phyloP scores from a whole-genome alignment of 2,888 invertebrate genomes.

The Cheilosia impressa region DNA sequence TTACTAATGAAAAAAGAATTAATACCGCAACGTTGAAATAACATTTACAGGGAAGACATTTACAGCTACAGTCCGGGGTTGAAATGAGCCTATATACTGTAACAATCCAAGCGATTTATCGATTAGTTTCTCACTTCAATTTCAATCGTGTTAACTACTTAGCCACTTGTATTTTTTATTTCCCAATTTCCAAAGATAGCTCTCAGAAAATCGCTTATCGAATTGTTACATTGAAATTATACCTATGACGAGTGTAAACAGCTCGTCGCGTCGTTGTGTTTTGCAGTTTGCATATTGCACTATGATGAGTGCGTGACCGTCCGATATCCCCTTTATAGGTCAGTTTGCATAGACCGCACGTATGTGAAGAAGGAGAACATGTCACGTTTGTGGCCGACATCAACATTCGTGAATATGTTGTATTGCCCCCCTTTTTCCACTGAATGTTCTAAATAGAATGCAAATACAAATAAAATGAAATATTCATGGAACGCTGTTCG shows the following conservation, averaged over 20 bases:
- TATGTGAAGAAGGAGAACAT: background rate
- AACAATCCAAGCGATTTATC: too few relatives aligned
- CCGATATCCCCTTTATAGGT: slow-evolving; percentile 50
- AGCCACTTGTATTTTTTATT: too few relatives aligned
- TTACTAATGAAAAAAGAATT: too few relatives aligned
- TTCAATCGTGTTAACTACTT: too few relatives aligned
- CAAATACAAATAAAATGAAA: slow-evolving; percentile 16
- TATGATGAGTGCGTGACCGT: slow-evolving; percentile 30
- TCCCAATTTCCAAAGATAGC: too few relatives aligned
- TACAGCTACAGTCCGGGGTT: too few relatives aligned
- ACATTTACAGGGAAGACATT: too few relatives aligned
- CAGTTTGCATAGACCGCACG: slow-evolving; percentile 12
- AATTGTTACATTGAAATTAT: too few relatives aligned
- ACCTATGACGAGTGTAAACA: background rate
- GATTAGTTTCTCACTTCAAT: too few relatives aligned
- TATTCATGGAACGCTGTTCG: slow-evolving; percentile 27
- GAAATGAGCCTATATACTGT: too few relatives aligned
- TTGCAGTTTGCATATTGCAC: slow-evolving; percentile 35
- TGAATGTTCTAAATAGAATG: slow-evolving; percentile 5
- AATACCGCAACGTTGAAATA: too few relatives aligned
- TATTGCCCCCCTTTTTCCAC: background rate
- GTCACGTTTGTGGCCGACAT: background rate
- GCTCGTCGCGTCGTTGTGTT: background rate
- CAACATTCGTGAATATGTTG: background rate
- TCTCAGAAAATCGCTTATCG: too few relatives aligned